Evolutionary conservation across 1,140 invertebrate species (phyloP).

Genomic region (Bombus consobrinus): DNA sequence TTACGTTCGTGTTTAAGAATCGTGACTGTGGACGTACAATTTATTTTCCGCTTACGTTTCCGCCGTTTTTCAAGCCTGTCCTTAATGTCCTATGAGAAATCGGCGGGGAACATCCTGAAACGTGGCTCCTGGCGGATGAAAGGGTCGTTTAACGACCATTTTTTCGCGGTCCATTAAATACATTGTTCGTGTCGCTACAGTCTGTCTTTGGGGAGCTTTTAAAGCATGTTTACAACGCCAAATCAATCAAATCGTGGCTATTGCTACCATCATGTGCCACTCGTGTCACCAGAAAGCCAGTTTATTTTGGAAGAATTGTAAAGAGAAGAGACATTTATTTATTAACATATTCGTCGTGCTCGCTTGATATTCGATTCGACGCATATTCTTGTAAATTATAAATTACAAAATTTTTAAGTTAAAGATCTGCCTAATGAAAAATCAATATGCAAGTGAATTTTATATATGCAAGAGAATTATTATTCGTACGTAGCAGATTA

Average conservation of each 20-base stretch:
- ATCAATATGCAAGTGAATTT: not conserved
- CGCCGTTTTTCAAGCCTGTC: conserved; percentile 9
- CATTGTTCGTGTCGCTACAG: conserved; percentile 23
- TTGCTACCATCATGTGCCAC: not conserved
- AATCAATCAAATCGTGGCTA: conserved; percentile 3
- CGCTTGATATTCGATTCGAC: not conserved
- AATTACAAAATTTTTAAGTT: not conserved
- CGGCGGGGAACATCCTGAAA: conserved; percentile 24
- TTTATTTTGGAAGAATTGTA: not conserved
- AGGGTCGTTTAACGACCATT: conserved; percentile 44
- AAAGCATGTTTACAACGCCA: conserved; percentile 20
- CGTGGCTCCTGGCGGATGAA: conserved; percentile 17
- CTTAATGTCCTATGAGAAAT: conserved; percentile 40
- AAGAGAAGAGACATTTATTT: not conserved
- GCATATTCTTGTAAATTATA: not conserved
- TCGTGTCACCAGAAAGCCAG: not conserved
- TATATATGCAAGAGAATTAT: not conserved
- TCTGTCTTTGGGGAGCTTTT: conserved; percentile 7
- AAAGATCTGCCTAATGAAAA: not conserved
- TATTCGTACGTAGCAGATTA: too few species aligned
- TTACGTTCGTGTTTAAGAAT: not conserved
- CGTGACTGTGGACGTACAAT: not conserved
- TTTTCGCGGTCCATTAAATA: conserved; percentile 46
- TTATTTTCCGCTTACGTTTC: conserved; percentile 18
- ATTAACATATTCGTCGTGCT: not conserved